Conservation (phyloP, 2,888 invertebrate genomes). For the Scelioninae gen. 1 region DNA sequence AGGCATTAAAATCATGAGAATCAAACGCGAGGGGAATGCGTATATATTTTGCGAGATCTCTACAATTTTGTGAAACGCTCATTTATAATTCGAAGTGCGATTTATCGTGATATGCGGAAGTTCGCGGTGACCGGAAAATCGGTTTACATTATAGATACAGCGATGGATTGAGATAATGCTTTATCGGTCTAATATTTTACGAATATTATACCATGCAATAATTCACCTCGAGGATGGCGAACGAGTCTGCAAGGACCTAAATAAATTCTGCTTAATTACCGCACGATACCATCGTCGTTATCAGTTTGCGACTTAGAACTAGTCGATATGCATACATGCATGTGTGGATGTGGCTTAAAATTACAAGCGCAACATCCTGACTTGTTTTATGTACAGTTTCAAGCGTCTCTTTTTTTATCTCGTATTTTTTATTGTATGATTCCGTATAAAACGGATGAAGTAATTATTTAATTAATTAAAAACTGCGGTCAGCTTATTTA, state of each 20-base stretch:
- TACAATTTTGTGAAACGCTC: conserved; percentile 36
- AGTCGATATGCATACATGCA: conserved; percentile 23
- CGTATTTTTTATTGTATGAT: not conserved
- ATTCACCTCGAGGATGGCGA: conserved; percentile 59
- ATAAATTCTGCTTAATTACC: conserved; percentile 70
- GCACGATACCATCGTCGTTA: conserved; percentile 65
- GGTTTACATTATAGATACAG: conserved; percentile 66
- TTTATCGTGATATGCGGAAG: conserved; percentile 60
- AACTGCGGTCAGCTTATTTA: too few species aligned
- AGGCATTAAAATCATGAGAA: conserved; percentile 9
- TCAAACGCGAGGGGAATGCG: conserved; percentile 2
- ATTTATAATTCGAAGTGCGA: conserved; percentile 42
- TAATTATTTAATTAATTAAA: too few species aligned
- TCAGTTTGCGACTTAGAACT: conserved; percentile 66
- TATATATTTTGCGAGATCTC: conserved; percentile 17
- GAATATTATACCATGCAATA: conserved; percentile 67
- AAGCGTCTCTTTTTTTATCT: not conserved
- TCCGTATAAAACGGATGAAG: too few species aligned
- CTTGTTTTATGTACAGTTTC: conserved; percentile 17
- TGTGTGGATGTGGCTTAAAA: conserved; percentile 24
- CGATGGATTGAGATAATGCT: conserved; percentile 67
- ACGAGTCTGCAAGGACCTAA: conserved; percentile 58
- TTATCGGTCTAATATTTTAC: conserved; percentile 68
- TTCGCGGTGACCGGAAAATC: conserved; percentile 59
- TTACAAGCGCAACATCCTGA: conserved; percentile 25